Percentiles rank a stretch among this genome's conserved stretches.
Conservation (phyloP, 2,797 vertebrate species). For the Peromyscus aztecus region DNA sequence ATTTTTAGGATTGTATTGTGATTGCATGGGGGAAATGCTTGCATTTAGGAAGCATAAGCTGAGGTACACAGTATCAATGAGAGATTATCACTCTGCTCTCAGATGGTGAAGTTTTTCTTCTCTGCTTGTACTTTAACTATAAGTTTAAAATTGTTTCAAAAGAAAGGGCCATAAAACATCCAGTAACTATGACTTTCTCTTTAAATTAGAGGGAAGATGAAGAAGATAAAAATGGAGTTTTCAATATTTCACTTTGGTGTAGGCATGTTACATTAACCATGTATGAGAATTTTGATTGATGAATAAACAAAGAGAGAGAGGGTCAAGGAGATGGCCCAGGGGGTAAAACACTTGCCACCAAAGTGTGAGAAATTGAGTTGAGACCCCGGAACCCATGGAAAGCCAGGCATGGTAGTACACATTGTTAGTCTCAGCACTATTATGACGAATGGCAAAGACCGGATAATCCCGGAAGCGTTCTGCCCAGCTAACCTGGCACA, state of each 20-base stretch:
- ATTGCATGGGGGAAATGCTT: background rate
- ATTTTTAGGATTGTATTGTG: background rate
- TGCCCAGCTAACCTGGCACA: background rate
- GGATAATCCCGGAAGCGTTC: background rate
- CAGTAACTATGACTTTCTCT: background rate
- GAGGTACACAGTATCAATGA: background rate
- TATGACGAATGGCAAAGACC: background rate
- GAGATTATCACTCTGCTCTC: background rate
- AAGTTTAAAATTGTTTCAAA: background rate
- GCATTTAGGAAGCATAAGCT: background rate
- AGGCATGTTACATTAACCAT: background rate
- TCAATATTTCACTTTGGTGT: background rate
- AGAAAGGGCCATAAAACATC: background rate
- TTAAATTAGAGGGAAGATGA: background rate
- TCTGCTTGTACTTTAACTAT: background rate
- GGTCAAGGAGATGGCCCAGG: background rate
- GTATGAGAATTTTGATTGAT: constrained; percentile 36
- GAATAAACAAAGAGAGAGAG: constrained; percentile 11
- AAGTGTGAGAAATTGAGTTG: background rate
- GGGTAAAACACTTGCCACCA: background rate
- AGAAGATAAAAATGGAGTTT: background rate
- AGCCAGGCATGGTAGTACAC: background rate
- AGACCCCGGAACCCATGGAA: background rate
- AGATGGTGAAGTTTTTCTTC: background rate
- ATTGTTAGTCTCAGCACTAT: background rate